Evolutionary conservation across 2,888 invertebrate species (phyloP), one percentile per base, ranked within the genome.

Genomic region (Sinhomidia bicolor): DNA sequence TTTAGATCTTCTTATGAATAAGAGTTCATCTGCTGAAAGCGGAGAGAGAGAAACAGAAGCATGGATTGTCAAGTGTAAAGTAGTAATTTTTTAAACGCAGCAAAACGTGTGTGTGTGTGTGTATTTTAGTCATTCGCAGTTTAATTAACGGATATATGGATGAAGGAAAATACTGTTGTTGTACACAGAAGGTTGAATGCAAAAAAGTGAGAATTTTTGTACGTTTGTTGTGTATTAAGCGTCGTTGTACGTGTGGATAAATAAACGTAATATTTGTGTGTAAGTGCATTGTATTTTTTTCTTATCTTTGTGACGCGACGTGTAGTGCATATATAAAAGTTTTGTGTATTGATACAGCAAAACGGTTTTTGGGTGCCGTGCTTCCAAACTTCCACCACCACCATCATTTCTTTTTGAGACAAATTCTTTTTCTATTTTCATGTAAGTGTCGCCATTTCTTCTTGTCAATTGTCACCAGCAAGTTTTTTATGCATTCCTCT

Each of bases 71-170:
- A 36, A 68, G 14, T 36, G n/a, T 1, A 62, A 20, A 36, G 71
- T 36, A 36, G 3, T 36, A 36, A 36, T 36, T 36, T 36, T 36
- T 36, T 36, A 5, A 23, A 6, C 26, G 17, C 20, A 10, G 20
- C 6, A 26, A 60, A 71, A 62, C 62, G 62, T 62, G 62, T 65
- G 65, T 65, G n/a, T 32, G 29, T 65, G n/a, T 60, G 60, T 65
- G 65, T 65, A 23, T 32, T 65, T 65, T 32, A 65, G n/a, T 32
- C 23, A 65, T 65, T 65, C 26, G 32, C 14, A 32, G 65, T n/a
- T 65, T 65, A 32, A 65, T 65, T 65, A 7, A 32, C 32, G 14
- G 60, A 12, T 60, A 20, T 54, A 36, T 54, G 20, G 60, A 32
- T 47, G 14, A 47, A 14, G 10, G 44, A 14, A 47, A 47, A 47